Evolutionary conservation across 2,797 vertebrate species (phyloP), one percentile per base, ranked within the genome.

Genomic region (Xenentodon cancila): DNA sequence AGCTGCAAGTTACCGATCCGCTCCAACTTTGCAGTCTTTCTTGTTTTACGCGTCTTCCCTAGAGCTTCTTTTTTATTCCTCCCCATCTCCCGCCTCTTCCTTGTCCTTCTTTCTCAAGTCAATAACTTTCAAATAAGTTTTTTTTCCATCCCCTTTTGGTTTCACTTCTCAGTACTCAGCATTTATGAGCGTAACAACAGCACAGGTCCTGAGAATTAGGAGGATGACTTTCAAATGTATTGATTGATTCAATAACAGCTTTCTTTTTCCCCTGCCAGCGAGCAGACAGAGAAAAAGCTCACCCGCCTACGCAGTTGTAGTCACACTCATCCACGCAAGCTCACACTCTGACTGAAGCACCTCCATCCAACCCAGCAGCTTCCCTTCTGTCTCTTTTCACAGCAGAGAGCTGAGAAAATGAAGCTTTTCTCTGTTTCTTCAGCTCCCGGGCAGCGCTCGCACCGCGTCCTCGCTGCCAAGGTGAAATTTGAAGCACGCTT

Each of bases 321-420:
- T 37, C 34, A 12, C 34, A 37, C 64, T 52, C 56, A 48, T 68
- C 34, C 49, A 47, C 64, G 9, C 54, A 19, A 0, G 11, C 49
- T 59, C 59, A 47, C 68, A 37, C 64, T 50, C 53, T 32, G 70
- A 80, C 68, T 70, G 34, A 16, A 77, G 27, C 69, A 68, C 52
- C 73, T 51, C 67, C 68, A 7, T 40, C 62, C 70, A 46, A 22
- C 68, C 71, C 64, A 40, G 54, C 69, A 52, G 59, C 71, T 45
- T 55, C 50, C 22, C 52, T 59, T 45, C 8, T 25, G 25, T 64
- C 66, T 73, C 53, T 16, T 57, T 63, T 82, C 68, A 16, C 80
- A 57, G 71, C 3, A 47, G 57, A 83, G 65, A 69, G 73, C 79
- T 58, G 70, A 80, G 85, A 79, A 85, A 87, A 84, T 75, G 42